Conservation (phyloP, 2,113 vertebrate genomes). For the Furnarius figulus region DNA sequence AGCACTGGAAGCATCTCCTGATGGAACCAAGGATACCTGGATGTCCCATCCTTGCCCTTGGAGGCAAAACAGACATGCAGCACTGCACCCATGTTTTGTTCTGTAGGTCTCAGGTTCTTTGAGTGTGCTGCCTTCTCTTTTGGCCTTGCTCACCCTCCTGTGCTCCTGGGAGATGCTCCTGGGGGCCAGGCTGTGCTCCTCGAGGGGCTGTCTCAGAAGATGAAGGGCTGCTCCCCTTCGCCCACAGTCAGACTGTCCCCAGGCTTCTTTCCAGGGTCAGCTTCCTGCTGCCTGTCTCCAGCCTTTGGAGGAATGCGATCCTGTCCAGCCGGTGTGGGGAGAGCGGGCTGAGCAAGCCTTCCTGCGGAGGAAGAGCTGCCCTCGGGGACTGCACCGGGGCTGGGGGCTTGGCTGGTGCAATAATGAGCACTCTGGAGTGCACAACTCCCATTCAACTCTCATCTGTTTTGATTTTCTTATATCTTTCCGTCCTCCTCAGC, state of each 20-base stretch:
- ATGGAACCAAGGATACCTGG: not conserved
- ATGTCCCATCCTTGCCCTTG: not conserved
- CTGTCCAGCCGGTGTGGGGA: not conserved
- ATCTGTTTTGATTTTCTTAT: not conserved
- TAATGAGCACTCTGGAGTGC: not conserved
- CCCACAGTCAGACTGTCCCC: not conserved
- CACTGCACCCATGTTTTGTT: accelerated
- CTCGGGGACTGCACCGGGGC: not conserved
- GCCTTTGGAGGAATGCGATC: not conserved
- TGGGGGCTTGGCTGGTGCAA: not conserved
- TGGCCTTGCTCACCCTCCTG: not conserved
- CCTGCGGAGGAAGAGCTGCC: not conserved
- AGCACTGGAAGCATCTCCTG: not conserved
- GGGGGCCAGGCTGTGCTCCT: not conserved
- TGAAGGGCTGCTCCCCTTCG: not conserved
- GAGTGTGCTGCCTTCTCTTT: not conserved
- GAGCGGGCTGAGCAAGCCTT: not conserved
- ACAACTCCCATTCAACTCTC: not conserved
- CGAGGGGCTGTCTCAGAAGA: not conserved
- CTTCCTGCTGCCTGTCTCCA: not conserved
- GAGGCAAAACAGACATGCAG: not conserved
- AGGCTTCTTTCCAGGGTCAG: not conserved
- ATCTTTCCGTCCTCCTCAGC: not conserved
- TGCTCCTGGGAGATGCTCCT: no score
- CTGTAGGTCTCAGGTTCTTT: not conserved